Evolutionary conservation across 2,888 invertebrate genomes (phyloP).

Genomic region (Arctia plantaginis): DNA sequence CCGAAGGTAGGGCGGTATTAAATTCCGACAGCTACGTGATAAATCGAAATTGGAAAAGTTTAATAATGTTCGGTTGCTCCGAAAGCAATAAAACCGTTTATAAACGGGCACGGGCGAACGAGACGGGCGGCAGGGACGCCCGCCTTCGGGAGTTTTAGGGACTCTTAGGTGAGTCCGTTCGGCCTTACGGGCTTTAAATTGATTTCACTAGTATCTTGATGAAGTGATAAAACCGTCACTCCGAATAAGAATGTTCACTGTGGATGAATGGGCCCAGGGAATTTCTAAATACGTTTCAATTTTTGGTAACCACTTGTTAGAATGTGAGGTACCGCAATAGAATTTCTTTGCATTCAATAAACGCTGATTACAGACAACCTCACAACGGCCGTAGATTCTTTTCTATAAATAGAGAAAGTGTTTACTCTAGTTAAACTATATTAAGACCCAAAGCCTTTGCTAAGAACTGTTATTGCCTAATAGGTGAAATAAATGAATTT

Average conservation of each 20-base stretch:
- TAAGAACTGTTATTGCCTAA: too few relatives aligned
- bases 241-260: constrained; percentile 54
- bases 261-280: constrained; percentile 41
- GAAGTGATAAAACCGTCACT: constrained; percentile 77
- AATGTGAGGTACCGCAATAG: constrained; percentile 22
- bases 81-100: constrained; percentile 87
- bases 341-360: constrained; percentile 13
- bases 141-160: constrained; percentile 84
- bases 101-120: constrained; percentile 86
- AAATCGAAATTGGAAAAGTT: constrained; percentile 88
- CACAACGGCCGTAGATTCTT: constrained; percentile 57
- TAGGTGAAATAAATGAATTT: too few relatives aligned
- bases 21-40: constrained; percentile 87
- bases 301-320: constrained; percentile 43
- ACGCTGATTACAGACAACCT: constrained; percentile 56
- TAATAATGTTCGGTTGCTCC: constrained; percentile 87
- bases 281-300: constrained; percentile 28
- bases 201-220: constrained; percentile 81
- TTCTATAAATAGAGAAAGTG: constrained; percentile 63
- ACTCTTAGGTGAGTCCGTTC: constrained; percentile 80
- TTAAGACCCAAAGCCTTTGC: neutral
- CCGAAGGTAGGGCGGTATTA: constrained; percentile 87
- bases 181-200: constrained; percentile 79
- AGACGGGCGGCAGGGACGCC: constrained; percentile 84
- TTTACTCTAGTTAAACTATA: constrained; percentile 53